A percentile compares a stretch with the other conserved stretches of the same genome.
Evolutionary conservation across 2,113 vertebrate species (phyloP).

Genomic region (Indri indri): DNA sequence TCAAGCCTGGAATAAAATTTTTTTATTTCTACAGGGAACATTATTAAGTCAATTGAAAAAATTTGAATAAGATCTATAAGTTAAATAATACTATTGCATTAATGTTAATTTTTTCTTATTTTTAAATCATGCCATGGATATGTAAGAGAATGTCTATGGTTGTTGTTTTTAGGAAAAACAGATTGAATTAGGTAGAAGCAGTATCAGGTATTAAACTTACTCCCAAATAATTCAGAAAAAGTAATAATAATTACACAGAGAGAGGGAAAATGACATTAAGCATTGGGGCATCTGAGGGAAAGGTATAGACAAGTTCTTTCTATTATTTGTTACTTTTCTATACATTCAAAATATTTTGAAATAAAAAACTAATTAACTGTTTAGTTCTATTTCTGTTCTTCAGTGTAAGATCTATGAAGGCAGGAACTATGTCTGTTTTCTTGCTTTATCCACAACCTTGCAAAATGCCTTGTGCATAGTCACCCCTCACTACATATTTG

Average conservation of each 20-base stretch:
- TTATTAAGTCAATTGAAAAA: not conserved
- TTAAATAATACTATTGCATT: not conserved
- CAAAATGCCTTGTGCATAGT: too few species aligned
- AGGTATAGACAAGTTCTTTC: not conserved
- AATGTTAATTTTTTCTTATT: not conserved
- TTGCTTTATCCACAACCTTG: too few species aligned
- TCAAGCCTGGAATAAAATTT: not conserved
- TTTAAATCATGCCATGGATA: not conserved
- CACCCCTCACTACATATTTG: too few species aligned
- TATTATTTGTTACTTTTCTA: constrained; percentile 14
- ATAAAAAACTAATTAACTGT: not conserved
- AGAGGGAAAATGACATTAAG: not conserved
- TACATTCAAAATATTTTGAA: not conserved
- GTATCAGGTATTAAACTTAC: not conserved
- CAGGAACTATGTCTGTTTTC: too few species aligned
- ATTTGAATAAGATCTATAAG: not conserved
- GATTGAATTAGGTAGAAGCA: not conserved
- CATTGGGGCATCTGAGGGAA: not conserved
- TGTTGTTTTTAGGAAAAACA: not conserved
- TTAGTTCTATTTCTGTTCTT: too few species aligned
- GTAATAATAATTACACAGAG: not conserved
- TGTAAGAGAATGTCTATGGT: not conserved
- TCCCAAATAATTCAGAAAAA: constrained; percentile 10
- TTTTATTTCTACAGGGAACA: not conserved
- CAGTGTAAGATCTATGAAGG: too few species aligned